Percentiles rank a stretch among this genome's conserved stretches.
phyloP scores from a whole-genome alignment of 1,140 invertebrate genomes.

The Stegodyphus mimosarum region DNA sequence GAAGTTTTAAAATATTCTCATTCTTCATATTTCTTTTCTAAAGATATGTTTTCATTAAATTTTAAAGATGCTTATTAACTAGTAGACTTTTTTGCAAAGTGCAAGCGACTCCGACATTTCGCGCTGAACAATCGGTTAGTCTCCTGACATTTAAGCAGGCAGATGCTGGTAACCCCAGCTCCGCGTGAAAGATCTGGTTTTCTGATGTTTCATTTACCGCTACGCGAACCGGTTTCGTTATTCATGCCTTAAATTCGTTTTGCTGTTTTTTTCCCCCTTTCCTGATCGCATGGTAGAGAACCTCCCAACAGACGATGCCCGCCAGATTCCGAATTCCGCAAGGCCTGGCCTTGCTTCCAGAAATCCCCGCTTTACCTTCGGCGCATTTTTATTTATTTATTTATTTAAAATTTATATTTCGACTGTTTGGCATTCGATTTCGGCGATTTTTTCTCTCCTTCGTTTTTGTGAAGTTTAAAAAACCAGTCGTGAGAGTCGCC shows the following conservation, averaged over 20 bases:
- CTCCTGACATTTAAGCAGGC: not conserved
- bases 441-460: not conserved
- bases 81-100: no score
- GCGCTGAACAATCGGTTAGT: no score
- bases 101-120: no score
- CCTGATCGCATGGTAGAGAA: constrained; percentile 19
- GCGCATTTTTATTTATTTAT: constrained; percentile 18
- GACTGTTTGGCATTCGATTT: no score
- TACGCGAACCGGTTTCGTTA: constrained; percentile 51
- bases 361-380: constrained; percentile 52
- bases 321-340: constrained; percentile 22
- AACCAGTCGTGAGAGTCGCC: no score
- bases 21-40: no score
- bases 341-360: constrained; percentile 37
- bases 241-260: constrained; percentile 19
- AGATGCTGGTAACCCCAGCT: not conserved
- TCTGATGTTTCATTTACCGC: constrained; percentile 42
- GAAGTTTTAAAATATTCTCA: no score
- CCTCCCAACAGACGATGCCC: constrained; percentile 25
- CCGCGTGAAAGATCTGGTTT: constrained; percentile 14
- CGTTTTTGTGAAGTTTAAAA: not conserved
- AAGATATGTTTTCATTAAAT: no score
- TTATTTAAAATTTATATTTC: not conserved
- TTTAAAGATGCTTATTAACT: no score
- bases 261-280: constrained; percentile 5